Percentiles rank a stretch among this genome's conserved stretches.
Evolutionary conservation across 2,113 vertebrate genomes (phyloP).

Genomic region (Antidorcas marsupialis): DNA sequence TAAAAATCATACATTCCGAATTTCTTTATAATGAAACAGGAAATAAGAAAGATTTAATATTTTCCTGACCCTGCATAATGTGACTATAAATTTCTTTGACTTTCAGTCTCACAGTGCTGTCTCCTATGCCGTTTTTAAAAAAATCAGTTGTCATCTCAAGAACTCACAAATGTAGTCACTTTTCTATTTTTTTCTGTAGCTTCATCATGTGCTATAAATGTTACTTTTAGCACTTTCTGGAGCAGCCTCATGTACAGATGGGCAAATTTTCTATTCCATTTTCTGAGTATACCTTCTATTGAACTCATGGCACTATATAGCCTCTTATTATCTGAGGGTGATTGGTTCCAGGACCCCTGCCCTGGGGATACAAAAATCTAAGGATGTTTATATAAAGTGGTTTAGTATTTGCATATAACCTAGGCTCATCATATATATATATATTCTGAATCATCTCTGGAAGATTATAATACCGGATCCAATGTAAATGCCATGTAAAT

Average conservation of each 20-base stretch:
- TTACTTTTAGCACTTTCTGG: not conserved
- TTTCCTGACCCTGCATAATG: not conserved
- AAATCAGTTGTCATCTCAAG: not conserved
- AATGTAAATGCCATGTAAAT: not conserved
- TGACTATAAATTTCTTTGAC: not conserved
- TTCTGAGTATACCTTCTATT: not conserved
- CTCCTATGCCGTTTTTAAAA: not conserved
- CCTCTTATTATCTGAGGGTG: not conserved
- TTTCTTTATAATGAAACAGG: not conserved
- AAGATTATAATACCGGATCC: not conserved
- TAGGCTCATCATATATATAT: not conserved
- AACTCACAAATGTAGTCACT: not conserved
- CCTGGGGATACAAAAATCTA: not conserved
- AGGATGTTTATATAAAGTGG: not conserved
- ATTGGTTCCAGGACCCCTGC: not conserved
- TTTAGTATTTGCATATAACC: not conserved
- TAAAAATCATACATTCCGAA: not conserved
- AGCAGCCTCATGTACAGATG: not conserved
- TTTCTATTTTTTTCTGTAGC: not conserved
- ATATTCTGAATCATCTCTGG: not conserved
- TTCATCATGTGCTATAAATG: not conserved
- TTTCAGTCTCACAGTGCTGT: not conserved
- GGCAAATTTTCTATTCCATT: not conserved
- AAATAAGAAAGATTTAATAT: not conserved
- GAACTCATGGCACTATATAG: not conserved